Evolutionary conservation across 2,888 invertebrate genomes (phyloP).

Genomic region (Stictocephala bisonia): DNA sequence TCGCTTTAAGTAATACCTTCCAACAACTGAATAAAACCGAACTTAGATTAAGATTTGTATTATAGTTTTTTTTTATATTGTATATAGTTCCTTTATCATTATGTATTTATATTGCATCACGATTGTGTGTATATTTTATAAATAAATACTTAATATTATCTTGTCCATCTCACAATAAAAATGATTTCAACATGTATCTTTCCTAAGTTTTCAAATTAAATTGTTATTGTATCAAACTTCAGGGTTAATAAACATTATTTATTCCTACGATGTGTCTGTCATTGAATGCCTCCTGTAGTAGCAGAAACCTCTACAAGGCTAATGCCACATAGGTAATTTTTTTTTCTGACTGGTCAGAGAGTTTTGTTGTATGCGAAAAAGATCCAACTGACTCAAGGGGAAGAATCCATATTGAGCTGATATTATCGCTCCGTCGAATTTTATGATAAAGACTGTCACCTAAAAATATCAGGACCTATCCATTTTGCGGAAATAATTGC

Average conservation of each 20-base stretch:
- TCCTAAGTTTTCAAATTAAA: slow-evolving; percentile 30
- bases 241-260: slow-evolving; percentile 46
- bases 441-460: no score
- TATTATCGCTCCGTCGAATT: no score
- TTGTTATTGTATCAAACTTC: slow-evolving; percentile 27
- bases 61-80: slow-evolving; percentile 34
- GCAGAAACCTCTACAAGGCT: no score
- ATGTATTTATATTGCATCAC: slow-evolving; percentile 32
- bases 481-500: no score
- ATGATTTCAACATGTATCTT: slow-evolving; percentile 29
- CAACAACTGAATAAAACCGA: background rate
- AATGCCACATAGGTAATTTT: no score
- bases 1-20: slow-evolving; percentile 30
- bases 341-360: no score
- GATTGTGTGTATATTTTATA: slow-evolving; percentile 34
- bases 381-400: no score
- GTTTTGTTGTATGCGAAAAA: no score
- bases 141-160: slow-evolving; percentile 34
- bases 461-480: no score
- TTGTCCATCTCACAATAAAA: slow-evolving; percentile 23
- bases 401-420: no score
- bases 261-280: slow-evolving; percentile 37
- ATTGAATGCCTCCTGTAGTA: no score
- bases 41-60: background rate
- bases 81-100: slow-evolving; percentile 30